These are phyloP conservation scores for Ectemnius lituratus DNA, from an alignment of 2,888 invertebrate genomes.

Conservation along the genomic window DNA sequence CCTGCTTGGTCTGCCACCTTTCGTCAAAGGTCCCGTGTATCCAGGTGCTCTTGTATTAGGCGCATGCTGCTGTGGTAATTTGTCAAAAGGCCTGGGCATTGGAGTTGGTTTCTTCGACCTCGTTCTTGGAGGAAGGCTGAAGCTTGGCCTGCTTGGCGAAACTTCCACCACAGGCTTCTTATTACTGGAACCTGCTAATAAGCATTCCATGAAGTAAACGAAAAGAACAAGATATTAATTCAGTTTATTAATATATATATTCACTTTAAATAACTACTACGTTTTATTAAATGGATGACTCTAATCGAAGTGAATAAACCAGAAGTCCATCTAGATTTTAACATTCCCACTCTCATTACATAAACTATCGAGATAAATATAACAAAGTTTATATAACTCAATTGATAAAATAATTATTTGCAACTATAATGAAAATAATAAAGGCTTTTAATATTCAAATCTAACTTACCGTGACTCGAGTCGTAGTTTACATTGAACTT, in stretches of 20 bases:
- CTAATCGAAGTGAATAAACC: background rate
- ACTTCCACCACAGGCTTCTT: conserved; percentile 59
- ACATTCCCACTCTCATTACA: too few relatives aligned
- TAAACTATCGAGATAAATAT: too few relatives aligned
- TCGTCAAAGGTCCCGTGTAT: conserved; percentile 71
- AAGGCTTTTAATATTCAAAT: too few relatives aligned
- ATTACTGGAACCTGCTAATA: conserved; percentile 50
- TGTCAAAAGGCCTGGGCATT: conserved; percentile 72
- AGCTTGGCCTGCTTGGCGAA: conserved; percentile 63
- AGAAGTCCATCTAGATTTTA: too few relatives aligned
- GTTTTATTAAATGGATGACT: background rate
- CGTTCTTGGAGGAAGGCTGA: conserved; percentile 56
- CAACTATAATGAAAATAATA: background rate
- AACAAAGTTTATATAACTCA: background rate
- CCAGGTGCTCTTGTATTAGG: conserved; percentile 76
- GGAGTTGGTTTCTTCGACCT: conserved; percentile 68
- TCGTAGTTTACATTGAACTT: conserved; percentile 61
- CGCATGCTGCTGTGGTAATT: conserved; percentile 74
- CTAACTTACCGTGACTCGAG: conserved; percentile 53
- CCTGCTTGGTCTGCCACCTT: conserved; percentile 62
- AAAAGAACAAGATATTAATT: background rate
- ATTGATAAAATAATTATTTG: background rate
- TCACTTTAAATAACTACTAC: background rate
- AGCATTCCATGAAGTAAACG: background rate
- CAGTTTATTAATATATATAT: background rate